Evolutionary conservation across 2,888 invertebrate species (phyloP).

Genomic region (Drosophila eohydei): DNA sequence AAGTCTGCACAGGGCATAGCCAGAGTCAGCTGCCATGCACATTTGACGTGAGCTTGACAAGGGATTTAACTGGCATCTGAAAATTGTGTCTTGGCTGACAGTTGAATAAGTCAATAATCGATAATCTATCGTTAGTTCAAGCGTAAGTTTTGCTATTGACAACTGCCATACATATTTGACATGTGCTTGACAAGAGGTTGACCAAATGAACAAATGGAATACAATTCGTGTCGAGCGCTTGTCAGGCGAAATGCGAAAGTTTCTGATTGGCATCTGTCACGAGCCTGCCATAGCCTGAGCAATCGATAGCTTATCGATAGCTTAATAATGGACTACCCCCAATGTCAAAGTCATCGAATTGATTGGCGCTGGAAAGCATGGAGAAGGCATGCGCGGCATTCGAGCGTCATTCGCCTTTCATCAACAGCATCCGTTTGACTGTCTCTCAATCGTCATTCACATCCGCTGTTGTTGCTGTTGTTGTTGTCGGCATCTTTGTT

Average conservation of each 20-base stretch:
- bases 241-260: constrained; percentile 6
- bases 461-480: constrained; percentile 39
- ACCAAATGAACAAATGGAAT: background rate
- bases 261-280: constrained; percentile 3
- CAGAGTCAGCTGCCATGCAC: background rate
- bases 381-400: constrained; percentile 11
- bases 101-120: background rate
- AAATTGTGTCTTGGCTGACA: too few relatives aligned
- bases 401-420: constrained; percentile 14
- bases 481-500: constrained; percentile 45
- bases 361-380: constrained; percentile 13
- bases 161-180: background rate
- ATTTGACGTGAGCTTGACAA: background rate
- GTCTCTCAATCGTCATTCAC: constrained; percentile 40
- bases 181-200: constrained; percentile 6
- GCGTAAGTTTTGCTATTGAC: background rate
- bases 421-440: constrained; percentile 38
- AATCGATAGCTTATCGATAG: constrained; percentile 14
- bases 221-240: background rate
- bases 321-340: constrained; percentile 7
- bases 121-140: background rate
- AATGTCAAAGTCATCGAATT: constrained; percentile 19
- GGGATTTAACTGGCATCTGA: background rate
- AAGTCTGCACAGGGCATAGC: background rate
- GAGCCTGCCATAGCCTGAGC: background rate